Evolutionary conservation across 2,888 invertebrate species (phyloP).

Genomic region (Tribolium freemani): DNA sequence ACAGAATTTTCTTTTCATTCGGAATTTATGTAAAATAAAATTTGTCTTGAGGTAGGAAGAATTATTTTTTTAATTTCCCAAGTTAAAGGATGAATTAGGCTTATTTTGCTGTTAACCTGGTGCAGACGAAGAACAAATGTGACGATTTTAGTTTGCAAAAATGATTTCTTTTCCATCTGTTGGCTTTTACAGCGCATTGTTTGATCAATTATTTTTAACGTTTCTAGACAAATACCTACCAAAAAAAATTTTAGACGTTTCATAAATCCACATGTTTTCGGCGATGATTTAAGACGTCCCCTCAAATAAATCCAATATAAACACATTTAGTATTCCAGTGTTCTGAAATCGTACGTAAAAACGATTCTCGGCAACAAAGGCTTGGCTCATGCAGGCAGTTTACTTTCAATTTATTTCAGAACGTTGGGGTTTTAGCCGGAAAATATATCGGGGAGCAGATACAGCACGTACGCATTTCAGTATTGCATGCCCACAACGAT

Average conservation of each 20-base stretch:
- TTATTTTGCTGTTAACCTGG: too few species aligned
- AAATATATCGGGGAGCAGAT: slow-evolving; percentile 48
- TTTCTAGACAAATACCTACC: too few species aligned
- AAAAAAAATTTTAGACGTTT: background rate
- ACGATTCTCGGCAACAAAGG: slow-evolving; percentile 46
- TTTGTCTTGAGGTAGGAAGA: too few species aligned
- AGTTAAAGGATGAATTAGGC: too few species aligned
- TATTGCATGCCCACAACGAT: slow-evolving; percentile 48
- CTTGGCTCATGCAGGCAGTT: slow-evolving; percentile 49
- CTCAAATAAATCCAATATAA: slow-evolving; percentile 42
- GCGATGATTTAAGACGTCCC: background rate
- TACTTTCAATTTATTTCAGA: slow-evolving; percentile 55
- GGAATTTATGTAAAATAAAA: too few species aligned
- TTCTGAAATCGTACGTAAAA: slow-evolving; percentile 46
- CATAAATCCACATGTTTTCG: background rate
- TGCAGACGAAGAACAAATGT: too few species aligned
- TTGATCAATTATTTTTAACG: too few species aligned
- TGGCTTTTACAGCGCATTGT: too few species aligned
- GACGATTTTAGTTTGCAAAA: too few species aligned
- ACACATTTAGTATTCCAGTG: slow-evolving; percentile 47
- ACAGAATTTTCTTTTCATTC: too few species aligned
- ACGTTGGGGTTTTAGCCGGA: slow-evolving; percentile 49
- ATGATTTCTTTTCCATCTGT: too few species aligned
- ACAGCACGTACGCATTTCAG: slow-evolving; percentile 45
- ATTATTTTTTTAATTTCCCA: too few species aligned